A percentile compares a stretch with the other conserved stretches of the same genome.
These are phyloP conservation scores for Dendrolimus pini DNA, from an alignment of 2,888 invertebrate species.

Conservation along the genomic window DNA sequence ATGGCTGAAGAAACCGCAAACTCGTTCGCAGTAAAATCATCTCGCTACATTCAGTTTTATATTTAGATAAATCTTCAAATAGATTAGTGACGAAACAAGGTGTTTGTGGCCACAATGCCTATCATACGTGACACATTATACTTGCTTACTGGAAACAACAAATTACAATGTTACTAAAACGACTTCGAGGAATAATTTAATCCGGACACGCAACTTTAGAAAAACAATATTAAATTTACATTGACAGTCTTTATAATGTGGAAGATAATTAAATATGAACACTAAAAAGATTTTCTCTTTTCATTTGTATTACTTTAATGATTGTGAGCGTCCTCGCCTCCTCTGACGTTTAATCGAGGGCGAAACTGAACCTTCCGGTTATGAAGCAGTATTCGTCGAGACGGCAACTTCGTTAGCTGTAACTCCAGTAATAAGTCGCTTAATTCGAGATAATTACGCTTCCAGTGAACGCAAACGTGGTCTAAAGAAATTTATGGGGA, in stretches of 20 bases:
- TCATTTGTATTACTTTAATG: conserved; percentile 48
- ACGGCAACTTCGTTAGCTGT: conserved; percentile 55
- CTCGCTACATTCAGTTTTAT: conserved; percentile 46
- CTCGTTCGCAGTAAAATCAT: conserved; percentile 51
- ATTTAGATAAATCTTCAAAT: conserved; percentile 48
- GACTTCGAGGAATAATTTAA: conserved; percentile 31
- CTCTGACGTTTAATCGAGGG: conserved; percentile 33
- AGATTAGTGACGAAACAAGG: conserved; percentile 51
- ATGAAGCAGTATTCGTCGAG: conserved; percentile 35
- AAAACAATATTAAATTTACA: conserved; percentile 33
- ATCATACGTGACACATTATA: conserved; percentile 37
- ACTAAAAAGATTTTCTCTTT: conserved; percentile 42
- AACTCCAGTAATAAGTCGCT: conserved; percentile 61
- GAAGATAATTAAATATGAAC: conserved; percentile 42
- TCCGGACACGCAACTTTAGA: conserved; percentile 34
- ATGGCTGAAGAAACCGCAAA: conserved; percentile 38
- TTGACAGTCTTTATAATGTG: conserved; percentile 32
- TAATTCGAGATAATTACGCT: conserved; percentile 69
- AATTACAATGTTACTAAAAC: conserved; percentile 31
- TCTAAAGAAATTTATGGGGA: conserved; percentile 50
- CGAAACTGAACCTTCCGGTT: conserved; percentile 66
- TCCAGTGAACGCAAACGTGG: conserved; percentile 52
- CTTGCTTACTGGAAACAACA: conserved; percentile 30
- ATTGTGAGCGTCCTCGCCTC: conserved; percentile 31
- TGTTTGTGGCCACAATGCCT: conserved; percentile 36